These are phyloP conservation scores for Tromatobia lineatoria DNA, from an alignment of 2,888 invertebrate genomes.

Conservation along the genomic window DNA sequence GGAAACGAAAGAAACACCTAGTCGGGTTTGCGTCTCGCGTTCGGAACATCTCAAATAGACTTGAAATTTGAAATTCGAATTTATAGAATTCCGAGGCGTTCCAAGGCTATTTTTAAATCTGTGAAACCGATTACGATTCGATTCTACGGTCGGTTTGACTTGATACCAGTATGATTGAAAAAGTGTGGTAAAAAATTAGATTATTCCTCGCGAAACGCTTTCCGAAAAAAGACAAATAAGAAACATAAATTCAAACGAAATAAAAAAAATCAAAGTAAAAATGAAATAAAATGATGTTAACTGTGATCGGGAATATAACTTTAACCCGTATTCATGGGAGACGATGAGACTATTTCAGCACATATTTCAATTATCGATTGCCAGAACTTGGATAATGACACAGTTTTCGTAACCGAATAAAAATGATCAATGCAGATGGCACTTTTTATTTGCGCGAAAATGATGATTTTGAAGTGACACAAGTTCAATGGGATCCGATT, in stretches of 20 bases:
- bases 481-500: neutral
- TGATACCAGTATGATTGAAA: neutral
- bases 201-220: constrained; percentile 21
- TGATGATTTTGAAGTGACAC: neutral
- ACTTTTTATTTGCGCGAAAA: neutral
- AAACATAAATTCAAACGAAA: constrained; percentile 51
- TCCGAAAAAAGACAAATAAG: constrained; percentile 46
- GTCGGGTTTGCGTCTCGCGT: constrained; percentile 39
- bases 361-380: neutral
- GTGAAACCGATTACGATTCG: neutral
- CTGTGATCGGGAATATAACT: constrained; percentile 32
- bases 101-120: constrained; percentile 26
- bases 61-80: constrained; percentile 45
- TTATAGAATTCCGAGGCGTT: constrained; percentile 37
- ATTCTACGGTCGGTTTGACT: neutral
- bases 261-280: constrained; percentile 41
- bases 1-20: constrained; percentile 42
- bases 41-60: constrained; percentile 29
- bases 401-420: constrained; percentile 45
- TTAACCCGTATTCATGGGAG: constrained; percentile 7
- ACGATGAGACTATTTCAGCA: constrained; percentile 48
- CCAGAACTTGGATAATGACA: constrained; percentile 12
- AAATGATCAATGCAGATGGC: constrained; percentile 25
- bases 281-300: constrained; percentile 33
- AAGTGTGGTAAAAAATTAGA: constrained; percentile 15